Evolutionary conservation across 2,113 vertebrate genomes (phyloP).

Genomic region (Urocitellus parryii): DNA sequence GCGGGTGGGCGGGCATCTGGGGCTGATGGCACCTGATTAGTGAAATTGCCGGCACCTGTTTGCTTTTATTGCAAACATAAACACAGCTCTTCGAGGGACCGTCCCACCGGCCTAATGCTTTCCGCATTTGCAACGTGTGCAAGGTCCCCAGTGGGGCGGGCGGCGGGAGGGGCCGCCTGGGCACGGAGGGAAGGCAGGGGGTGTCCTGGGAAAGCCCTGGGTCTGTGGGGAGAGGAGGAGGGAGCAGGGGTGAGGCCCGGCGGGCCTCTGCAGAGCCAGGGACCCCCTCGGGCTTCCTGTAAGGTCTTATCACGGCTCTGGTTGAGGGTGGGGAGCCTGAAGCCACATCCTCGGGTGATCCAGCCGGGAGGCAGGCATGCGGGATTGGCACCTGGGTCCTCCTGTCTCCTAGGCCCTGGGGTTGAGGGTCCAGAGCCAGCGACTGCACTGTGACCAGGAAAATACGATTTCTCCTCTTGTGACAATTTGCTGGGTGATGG

Average conservation of each 20-base stretch:
- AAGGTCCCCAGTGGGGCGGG: neutral
- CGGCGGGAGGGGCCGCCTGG: neutral
- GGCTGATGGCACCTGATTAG: constrained; percentile 74
- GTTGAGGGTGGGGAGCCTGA: neutral
- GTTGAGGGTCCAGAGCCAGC: fast-evolving
- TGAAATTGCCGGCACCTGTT: constrained; percentile 83
- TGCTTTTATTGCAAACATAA: constrained; percentile 77
- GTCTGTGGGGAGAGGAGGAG: neutral
- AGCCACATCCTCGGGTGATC: neutral
- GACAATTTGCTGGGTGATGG: neutral
- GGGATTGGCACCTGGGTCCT: neutral
- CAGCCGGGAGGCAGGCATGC: fast-evolving
- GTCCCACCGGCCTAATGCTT: neutral
- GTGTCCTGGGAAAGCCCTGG: neutral
- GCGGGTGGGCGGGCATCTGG: neutral
- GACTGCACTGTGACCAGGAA: fast-evolving
- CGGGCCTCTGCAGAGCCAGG: neutral
- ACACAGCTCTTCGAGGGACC: neutral
- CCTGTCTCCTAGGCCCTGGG: neutral
- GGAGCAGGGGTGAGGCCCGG: neutral
- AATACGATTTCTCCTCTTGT: neutral
- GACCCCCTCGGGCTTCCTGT: neutral
- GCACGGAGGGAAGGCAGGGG: too few species aligned
- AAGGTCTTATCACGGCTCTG: neutral
- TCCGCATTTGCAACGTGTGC: neutral